Percentiles rank a stretch among this genome's conserved stretches.
phyloP scores from a whole-genome alignment of 2,888 invertebrate species.

The Drosophila kokeensis region DNA sequence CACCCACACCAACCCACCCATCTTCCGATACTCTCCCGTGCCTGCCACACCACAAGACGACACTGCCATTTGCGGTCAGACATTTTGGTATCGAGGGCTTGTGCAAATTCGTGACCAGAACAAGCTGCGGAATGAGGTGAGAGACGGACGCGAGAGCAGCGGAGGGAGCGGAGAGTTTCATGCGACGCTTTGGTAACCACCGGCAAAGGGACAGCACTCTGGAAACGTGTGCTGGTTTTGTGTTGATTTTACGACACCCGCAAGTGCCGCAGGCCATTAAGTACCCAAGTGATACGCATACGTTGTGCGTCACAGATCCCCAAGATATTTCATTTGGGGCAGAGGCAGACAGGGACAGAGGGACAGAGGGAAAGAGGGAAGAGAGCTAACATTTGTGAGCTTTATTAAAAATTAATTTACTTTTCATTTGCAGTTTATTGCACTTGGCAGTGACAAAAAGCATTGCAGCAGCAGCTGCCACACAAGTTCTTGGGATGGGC shows the following conservation, averaged over 20 bases:
- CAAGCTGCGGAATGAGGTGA: neutral
- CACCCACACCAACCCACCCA: neutral
- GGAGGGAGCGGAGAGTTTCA: slow-evolving; percentile 7
- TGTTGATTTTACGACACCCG: slow-evolving; percentile 74
- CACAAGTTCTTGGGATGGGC: slow-evolving; percentile 30
- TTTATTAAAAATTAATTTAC: slow-evolving; percentile 81
- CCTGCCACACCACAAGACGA: slow-evolving; percentile 31
- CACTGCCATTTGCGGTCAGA: slow-evolving; percentile 63
- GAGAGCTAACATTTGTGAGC: slow-evolving; percentile 58
- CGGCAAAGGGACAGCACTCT: slow-evolving; percentile 37
- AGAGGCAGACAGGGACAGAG: neutral
- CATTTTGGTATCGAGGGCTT: slow-evolving; percentile 28
- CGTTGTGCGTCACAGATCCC: slow-evolving; percentile 29
- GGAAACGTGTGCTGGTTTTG: slow-evolving; percentile 31
- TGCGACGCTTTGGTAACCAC: slow-evolving; percentile 50
- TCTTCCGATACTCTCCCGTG: slow-evolving; percentile 19
- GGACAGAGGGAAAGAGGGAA: neutral
- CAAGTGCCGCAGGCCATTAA: slow-evolving; percentile 76
- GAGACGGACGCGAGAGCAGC: neutral
- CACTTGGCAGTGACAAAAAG: slow-evolving; percentile 67
- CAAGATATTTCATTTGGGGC: slow-evolving; percentile 7
- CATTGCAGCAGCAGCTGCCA: slow-evolving; percentile 54
- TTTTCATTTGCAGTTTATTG: slow-evolving; percentile 81
- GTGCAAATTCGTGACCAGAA: slow-evolving; percentile 44
- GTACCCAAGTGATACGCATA: slow-evolving; percentile 64